These are phyloP conservation scores for Syrrhaptes paradoxus DNA, from an alignment of 2,113 vertebrate genomes.

Conservation along the genomic window DNA sequence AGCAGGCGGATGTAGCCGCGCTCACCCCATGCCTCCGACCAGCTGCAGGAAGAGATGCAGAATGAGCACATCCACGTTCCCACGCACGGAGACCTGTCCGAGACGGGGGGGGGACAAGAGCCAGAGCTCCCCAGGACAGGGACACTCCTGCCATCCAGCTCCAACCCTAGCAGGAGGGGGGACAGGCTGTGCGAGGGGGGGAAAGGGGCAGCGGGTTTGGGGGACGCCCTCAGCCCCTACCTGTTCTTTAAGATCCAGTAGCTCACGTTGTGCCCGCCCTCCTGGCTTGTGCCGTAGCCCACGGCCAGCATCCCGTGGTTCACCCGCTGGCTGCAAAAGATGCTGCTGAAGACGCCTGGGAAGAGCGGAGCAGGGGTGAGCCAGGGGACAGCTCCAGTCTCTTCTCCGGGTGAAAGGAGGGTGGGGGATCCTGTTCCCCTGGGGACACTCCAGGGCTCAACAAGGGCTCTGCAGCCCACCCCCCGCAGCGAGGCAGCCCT, in stretches of 20 bases:
- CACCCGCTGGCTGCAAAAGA: neutral
- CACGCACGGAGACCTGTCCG: rapidly evolving
- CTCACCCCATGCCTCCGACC: conserved; percentile 7
- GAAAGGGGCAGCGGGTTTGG: neutral
- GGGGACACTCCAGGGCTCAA: neutral
- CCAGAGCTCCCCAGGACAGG: rapidly evolving
- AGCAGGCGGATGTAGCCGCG: conserved; percentile 40
- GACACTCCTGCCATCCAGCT: neutral
- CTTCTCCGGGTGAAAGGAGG: neutral
- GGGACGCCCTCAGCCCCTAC: neutral
- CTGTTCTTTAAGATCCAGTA: conserved; percentile 64
- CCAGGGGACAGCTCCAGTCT: rapidly evolving
- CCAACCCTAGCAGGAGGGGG: rapidly evolving
- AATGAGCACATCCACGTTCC: neutral
- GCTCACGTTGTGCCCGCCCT: rapidly evolving
- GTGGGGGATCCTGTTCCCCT: neutral
- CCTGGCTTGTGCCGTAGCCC: neutral
- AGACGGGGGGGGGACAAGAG: rapidly evolving
- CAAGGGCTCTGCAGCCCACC: neutral
- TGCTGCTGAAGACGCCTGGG: conserved; percentile 25
- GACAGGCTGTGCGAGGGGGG: rapidly evolving
- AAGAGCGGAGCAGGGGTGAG: neutral
- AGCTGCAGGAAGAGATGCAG: conserved; percentile 6
- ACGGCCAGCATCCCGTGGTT: conserved; percentile 23
- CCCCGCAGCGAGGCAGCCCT: neutral